Evolutionary conservation across 2,888 invertebrate genomes (phyloP).

Genomic region (Orthosia gracilis): DNA sequence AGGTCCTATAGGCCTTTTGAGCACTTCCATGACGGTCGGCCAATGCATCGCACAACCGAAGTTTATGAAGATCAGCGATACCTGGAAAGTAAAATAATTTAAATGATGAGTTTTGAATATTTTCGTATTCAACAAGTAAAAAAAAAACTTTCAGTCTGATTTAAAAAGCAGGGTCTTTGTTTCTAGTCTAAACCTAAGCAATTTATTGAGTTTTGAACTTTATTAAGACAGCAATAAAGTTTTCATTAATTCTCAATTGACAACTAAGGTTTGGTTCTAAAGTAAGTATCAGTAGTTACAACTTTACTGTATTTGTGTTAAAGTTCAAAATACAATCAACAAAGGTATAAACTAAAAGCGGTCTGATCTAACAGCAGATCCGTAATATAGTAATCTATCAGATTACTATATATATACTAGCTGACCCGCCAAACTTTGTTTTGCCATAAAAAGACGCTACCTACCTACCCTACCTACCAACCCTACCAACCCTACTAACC

Average conservation of each 20-base stretch:
- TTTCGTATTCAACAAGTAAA: too few relatives aligned
- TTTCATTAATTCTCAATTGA: not conserved
- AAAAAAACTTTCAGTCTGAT: too few relatives aligned
- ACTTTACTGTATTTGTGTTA: not conserved
- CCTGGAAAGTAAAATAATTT: conserved; percentile 70
- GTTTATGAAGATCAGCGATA: conserved; percentile 96
- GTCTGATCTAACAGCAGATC: too few relatives aligned
- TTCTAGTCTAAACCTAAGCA: too few relatives aligned
- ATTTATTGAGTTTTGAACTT: not conserved
- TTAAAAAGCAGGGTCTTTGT: too few relatives aligned
- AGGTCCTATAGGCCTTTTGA: conserved; percentile 95
- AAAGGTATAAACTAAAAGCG: too few relatives aligned
- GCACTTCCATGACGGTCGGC: conserved; percentile 92
- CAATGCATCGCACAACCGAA: conserved; percentile 97
- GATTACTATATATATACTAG: not conserved
- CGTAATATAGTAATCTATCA: too few relatives aligned
- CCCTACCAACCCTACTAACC: too few relatives aligned
- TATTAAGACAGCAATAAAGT: not conserved
- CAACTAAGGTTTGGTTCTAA: not conserved
- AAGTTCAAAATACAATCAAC: not conserved
- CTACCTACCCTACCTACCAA: too few relatives aligned
- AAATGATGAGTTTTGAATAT: too few relatives aligned
- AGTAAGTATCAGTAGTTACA: not conserved
- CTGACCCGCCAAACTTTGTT: too few relatives aligned
- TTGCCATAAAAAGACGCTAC: too few relatives aligned